Percentiles rank a stretch among this genome's conserved stretches.
Evolutionary conservation across 2,113 vertebrate species (phyloP).

Genomic region (Engraulis encrasicolus): DNA sequence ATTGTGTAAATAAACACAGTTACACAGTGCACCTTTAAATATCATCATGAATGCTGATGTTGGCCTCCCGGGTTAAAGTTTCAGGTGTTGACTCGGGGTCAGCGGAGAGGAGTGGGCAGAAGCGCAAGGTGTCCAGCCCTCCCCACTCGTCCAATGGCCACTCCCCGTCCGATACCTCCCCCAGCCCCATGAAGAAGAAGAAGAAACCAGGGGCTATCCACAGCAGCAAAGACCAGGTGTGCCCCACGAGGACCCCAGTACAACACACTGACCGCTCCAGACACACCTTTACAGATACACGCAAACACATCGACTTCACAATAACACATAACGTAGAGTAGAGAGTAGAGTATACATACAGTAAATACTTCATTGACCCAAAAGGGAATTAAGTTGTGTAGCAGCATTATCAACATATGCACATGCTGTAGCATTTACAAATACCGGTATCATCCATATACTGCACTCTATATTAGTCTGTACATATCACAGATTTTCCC

Average conservation of each 20-base stretch:
- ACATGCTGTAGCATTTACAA: too few species aligned
- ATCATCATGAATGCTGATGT: neutral
- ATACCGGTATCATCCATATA: too few species aligned
- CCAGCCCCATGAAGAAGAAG: constrained; percentile 95
- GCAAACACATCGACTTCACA: neutral
- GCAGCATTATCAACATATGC: too few species aligned
- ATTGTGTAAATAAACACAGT: too few species aligned
- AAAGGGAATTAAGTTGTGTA: too few species aligned
- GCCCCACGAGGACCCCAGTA: neutral
- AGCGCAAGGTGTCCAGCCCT: constrained; percentile 92
- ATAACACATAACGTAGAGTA: too few species aligned
- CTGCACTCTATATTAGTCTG: too few species aligned
- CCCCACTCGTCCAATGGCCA: constrained; percentile 95
- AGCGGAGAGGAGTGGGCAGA: constrained; percentile 84
- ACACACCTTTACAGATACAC: neutral
- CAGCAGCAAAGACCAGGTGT: constrained; percentile 96
- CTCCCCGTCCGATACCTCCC: constrained; percentile 89
- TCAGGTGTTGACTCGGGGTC: constrained; percentile 65
- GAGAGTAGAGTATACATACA: too few species aligned
- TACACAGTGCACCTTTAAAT: too few species aligned
- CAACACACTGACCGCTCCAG: neutral
- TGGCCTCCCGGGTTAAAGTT: constrained; percentile 11
- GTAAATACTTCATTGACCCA: too few species aligned
- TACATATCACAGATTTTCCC: too few species aligned
- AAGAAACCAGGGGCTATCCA: constrained; percentile 95